Evolutionary conservation across 2,797 vertebrate genomes (phyloP).

Genomic region (Takifugu rubripes): DNA sequence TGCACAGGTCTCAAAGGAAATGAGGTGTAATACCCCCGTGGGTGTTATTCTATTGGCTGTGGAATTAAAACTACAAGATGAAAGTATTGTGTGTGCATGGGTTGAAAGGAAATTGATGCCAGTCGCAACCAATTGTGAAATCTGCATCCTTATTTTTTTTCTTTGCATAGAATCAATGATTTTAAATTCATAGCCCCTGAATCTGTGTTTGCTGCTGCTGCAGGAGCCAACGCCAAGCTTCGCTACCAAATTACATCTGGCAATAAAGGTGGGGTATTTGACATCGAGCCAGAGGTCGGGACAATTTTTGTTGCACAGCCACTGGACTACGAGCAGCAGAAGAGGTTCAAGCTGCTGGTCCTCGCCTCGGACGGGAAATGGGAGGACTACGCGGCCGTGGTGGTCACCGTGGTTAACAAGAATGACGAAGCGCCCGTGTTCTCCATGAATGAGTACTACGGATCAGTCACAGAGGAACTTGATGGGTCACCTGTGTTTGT

Average conservation of each 20-base stretch:
- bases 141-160: background rate
- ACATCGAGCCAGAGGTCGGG: constrained; percentile 86
- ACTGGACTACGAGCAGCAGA: constrained; percentile 86
- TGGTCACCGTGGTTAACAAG: constrained; percentile 86
- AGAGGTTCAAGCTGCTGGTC: constrained; percentile 83
- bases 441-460: constrained; percentile 86
- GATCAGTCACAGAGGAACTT: constrained; percentile 86
- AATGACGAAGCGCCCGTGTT: constrained; percentile 89
- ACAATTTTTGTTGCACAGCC: constrained; percentile 84
- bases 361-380: constrained; percentile 89
- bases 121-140: constrained; percentile 9
- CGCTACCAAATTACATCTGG: constrained; percentile 89
- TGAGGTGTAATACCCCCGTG: constrained; percentile 49
- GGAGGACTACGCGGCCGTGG: constrained; percentile 84
- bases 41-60: constrained; percentile 16
- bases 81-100: constrained; percentile 3
- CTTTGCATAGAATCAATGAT: constrained; percentile 1
- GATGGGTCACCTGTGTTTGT: constrained; percentile 85
- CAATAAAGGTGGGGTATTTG: constrained; percentile 83
- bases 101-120: constrained; percentile 1
- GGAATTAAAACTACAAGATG: constrained; percentile 13
- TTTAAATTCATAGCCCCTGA: constrained; percentile 2
- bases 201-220: constrained; percentile 8
- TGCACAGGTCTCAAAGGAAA: constrained; percentile 47
- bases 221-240: constrained; percentile 87